Conservation (phyloP, 2,113 vertebrate species). For the Candoia aspera region DNA sequence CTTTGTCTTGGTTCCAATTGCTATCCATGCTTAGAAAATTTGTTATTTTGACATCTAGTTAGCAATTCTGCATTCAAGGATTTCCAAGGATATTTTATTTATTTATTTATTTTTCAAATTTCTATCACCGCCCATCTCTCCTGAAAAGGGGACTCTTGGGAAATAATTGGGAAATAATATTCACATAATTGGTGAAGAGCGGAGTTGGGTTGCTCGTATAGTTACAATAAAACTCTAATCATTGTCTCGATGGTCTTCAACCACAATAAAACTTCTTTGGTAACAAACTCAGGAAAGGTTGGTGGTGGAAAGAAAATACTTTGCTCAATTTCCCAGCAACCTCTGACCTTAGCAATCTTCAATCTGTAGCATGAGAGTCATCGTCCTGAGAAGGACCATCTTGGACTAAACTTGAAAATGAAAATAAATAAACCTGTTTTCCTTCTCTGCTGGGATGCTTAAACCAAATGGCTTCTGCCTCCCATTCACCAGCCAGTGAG, state of each 20-base stretch:
- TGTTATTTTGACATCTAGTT: not conserved
- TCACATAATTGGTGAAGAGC: not conserved
- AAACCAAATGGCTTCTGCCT: constrained; percentile 23
- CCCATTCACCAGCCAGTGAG: not conserved
- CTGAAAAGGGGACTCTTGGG: no score
- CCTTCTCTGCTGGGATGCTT: constrained; percentile 17
- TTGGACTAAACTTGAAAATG: constrained; percentile 16
- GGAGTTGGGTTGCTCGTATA: not conserved
- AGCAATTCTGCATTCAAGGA: not conserved
- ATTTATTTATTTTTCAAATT: no score
- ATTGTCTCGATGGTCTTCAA: not conserved
- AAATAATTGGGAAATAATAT: not conserved
- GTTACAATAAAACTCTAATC: not conserved
- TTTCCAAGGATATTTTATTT: not conserved
- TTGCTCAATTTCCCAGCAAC: not conserved
- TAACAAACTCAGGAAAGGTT: not conserved
- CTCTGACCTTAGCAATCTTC: not conserved
- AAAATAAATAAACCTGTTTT: constrained; percentile 24
- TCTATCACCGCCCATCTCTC: no score
- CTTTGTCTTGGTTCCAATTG: not conserved
- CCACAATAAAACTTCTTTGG: not conserved
- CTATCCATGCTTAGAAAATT: not conserved
- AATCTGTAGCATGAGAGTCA: not conserved
- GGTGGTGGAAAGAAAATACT: not conserved
- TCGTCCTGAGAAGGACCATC: not conserved